Base-by-base conservation (phyloP, 2,888 invertebrate genomes). In the Smittia aterrima region DNA sequence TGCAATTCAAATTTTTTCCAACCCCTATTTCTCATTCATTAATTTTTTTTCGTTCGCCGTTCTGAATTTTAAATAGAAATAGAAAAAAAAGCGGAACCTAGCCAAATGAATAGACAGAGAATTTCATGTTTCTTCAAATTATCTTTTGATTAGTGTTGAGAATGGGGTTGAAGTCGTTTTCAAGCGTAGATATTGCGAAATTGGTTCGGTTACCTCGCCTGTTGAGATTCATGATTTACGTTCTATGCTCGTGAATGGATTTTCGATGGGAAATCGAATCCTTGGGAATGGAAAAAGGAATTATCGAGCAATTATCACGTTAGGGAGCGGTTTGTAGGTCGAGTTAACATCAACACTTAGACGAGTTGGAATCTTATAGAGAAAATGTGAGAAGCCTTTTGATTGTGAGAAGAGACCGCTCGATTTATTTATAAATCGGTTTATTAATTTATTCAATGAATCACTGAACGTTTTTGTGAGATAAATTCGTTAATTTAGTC, bases 21-120 rank as follows among this genome's bases (percentile, higher is more conserved):
- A 68, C 68, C 41, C 68, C 66, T 66, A 66, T 32, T 64, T 67
- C 66, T 67, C 67, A 67, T 41, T 41, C 68, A 68, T 68, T 58
- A 58, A 18, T 58, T 58, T 22, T 22, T 58, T 18, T 13, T 58
- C 18, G 22, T n/a, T 13, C 58, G n/a, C 16, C 16, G n/a, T 6
- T 47, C 22, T 58, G 58, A 58, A 58, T 58, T 20, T 22, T 6
- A 58, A 58, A 22, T 58, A 58, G 22, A 58, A 38, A 9, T 38
- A 38, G 38, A 38, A 38, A 38, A n/a, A n/a, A 47, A 32, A 32
- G 47, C 47, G 47, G 47, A 47, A 58, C 58, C n/a, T 58, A 6
- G 22, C 58, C 18, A 13, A 58, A 58, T 58, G 58, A 58, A 58
- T 58, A 58, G 58, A 58, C 58, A 58, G 4, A 58, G 18, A 58